phyloP scores from a whole-genome alignment of 35 echinoderm and acorn worm genomes.

The Lytechinus pictus region DNA sequence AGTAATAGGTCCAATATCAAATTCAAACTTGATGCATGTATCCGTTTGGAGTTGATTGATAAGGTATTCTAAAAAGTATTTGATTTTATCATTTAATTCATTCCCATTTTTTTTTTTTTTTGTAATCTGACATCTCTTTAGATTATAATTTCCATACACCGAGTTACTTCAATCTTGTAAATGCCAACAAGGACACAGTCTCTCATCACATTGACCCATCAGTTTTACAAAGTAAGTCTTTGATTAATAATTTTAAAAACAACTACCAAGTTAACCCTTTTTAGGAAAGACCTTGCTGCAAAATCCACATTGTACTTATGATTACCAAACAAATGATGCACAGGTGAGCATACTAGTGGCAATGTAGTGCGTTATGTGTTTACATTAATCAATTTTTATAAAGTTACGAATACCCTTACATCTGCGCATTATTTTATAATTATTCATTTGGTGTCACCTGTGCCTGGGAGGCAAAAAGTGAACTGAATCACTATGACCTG shows the following conservation, averaged over 20 bases:
- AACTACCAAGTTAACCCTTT: background rate
- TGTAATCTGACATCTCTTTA: background rate
- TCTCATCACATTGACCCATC: background rate
- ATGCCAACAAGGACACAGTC: background rate
- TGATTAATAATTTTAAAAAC: background rate
- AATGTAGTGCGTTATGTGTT: no score
- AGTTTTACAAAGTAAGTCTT: conserved; percentile 7
- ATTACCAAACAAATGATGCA: background rate
- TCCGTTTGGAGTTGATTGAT: no score
- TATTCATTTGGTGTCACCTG: no score
- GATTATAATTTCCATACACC: conserved; percentile 39
- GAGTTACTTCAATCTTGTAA: conserved; percentile 6
- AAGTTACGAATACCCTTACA: no score
- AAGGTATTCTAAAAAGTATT: no score
- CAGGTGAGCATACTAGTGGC: background rate
- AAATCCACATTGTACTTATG: background rate
- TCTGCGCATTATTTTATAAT: no score
- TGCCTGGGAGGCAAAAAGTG: no score
- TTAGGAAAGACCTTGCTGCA: background rate
- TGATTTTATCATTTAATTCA: no score
- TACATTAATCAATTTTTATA: no score
- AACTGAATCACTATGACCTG: no score
- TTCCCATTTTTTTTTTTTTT: no score
- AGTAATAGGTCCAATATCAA: background rate
- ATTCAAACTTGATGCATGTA: background rate